phyloP scores from a whole-genome alignment of 2,797 vertebrate genomes.

The Lutjanus argentimaculatus region DNA sequence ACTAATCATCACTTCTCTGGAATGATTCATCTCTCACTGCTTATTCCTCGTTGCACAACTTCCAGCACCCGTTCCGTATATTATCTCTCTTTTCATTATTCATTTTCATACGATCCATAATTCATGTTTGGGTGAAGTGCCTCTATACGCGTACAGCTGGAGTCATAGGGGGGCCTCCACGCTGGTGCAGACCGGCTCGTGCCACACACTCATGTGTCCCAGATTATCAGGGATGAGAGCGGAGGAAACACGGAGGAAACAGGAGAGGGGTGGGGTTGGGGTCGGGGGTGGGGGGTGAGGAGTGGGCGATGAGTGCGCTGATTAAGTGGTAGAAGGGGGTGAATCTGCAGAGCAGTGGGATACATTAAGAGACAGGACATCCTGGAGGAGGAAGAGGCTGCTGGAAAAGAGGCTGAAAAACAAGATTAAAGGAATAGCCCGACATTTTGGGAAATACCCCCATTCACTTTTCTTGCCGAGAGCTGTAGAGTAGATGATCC shows the following conservation, averaged over 20 bases:
- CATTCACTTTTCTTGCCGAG: background rate
- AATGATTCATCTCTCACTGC: slow-evolving; percentile 17
- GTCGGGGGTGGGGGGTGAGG: background rate
- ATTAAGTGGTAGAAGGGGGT: slow-evolving; percentile 22
- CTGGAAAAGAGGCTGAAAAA: slow-evolving; percentile 9
- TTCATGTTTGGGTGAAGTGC: slow-evolving; percentile 71
- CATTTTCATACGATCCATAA: slow-evolving; percentile 75
- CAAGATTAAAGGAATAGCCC: background rate
- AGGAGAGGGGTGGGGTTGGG: slow-evolving; percentile 1
- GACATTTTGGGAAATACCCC: background rate
- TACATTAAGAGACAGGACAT: slow-evolving; percentile 15
- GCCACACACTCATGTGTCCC: slow-evolving; percentile 57
- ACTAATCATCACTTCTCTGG: background rate
- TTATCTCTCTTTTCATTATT: slow-evolving; percentile 74
- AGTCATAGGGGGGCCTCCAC: slow-evolving; percentile 17
- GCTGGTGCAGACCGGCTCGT: slow-evolving; percentile 39
- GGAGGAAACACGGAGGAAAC: background rate
- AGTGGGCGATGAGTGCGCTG: slow-evolving; percentile 17
- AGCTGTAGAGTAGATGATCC: no score
- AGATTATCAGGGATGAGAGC: slow-evolving; percentile 45
- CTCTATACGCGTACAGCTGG: slow-evolving; percentile 38
- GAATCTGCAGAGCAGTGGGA: slow-evolving; percentile 6
- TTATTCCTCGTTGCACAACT: slow-evolving; percentile 22
- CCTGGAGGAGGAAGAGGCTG: slow-evolving; percentile 4
- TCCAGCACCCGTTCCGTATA: slow-evolving; percentile 35